phyloP scores from a whole-genome alignment of 2,888 invertebrate species.

The Aphodius granarius region DNA sequence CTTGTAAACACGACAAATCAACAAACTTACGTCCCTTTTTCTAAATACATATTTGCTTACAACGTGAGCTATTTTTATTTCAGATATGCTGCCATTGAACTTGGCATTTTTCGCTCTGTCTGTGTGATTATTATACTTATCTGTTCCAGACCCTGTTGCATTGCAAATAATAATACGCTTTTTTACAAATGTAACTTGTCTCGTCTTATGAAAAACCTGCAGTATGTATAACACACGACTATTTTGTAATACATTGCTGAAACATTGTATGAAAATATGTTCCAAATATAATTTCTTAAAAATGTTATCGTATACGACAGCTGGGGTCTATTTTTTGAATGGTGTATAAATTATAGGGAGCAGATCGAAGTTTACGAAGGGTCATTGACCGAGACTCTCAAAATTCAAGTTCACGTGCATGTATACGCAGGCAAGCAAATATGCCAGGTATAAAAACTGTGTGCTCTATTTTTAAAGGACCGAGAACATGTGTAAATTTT shows the following conservation, averaged over 20 bases:
- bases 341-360: background rate
- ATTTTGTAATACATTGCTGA: too few species aligned
- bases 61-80: constrained; percentile 25
- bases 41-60: constrained; percentile 25
- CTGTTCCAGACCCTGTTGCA: too few species aligned
- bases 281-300: background rate
- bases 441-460: background rate
- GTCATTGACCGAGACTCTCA: background rate
- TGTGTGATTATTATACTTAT: too few species aligned
- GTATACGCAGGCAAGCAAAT: background rate
- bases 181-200: too few species aligned
- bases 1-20: too few species aligned
- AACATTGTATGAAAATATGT: too few species aligned
- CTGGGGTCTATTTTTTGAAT: background rate
- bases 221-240: too few species aligned
- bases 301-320: background rate
- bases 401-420: background rate
- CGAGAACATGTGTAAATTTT: background rate
- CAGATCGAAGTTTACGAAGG: background rate
- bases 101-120: constrained; percentile 24
- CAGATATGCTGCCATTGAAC: constrained; percentile 29
- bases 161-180: too few species aligned
- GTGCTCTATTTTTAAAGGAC: background rate
- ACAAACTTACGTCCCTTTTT: too few species aligned
- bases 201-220: too few species aligned